phyloP scores from a whole-genome alignment of 2,113 vertebrate genomes.

The Anarrhichthys ocellatus region DNA sequence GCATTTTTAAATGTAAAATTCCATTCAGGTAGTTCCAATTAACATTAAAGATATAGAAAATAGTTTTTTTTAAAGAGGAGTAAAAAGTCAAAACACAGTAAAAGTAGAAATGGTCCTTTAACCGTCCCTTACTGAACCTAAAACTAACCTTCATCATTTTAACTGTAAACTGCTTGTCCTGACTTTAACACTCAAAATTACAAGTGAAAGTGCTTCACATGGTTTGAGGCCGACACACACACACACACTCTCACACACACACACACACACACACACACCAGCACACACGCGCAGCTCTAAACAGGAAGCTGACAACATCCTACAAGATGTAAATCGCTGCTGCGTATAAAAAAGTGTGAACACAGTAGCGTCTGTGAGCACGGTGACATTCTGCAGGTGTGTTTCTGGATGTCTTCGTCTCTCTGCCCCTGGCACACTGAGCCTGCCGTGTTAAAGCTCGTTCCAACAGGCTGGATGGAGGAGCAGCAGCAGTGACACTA shows the following conservation, averaged over 20 bases:
- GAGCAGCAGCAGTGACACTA: constrained; percentile 34
- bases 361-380: not conserved
- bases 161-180: not conserved
- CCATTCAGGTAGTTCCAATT: too few relatives aligned
- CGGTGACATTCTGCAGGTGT: constrained; percentile 13
- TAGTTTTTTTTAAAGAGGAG: too few relatives aligned
- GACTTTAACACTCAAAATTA: not conserved
- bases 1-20: not conserved
- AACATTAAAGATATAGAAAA: not conserved
- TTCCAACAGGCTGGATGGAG: constrained; percentile 48
- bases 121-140: not conserved
- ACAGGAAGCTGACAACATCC: constrained; percentile 44
- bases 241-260: not conserved
- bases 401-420: constrained; percentile 14
- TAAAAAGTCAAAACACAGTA: too few relatives aligned
- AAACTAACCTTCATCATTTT: not conserved
- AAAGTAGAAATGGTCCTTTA: constrained; percentile 1
- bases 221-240: not conserved
- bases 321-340: constrained; percentile 3
- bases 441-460: constrained; percentile 7
- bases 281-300: not conserved
- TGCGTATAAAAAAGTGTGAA: not conserved
- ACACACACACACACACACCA: constrained; percentile 9
- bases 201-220: not conserved
- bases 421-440: not conserved